A percentile compares a stretch with the other conserved stretches of the same genome.
Evolutionary conservation across 2,888 invertebrate genomes (phyloP).

Genomic region (Sarcophaga variegata): DNA sequence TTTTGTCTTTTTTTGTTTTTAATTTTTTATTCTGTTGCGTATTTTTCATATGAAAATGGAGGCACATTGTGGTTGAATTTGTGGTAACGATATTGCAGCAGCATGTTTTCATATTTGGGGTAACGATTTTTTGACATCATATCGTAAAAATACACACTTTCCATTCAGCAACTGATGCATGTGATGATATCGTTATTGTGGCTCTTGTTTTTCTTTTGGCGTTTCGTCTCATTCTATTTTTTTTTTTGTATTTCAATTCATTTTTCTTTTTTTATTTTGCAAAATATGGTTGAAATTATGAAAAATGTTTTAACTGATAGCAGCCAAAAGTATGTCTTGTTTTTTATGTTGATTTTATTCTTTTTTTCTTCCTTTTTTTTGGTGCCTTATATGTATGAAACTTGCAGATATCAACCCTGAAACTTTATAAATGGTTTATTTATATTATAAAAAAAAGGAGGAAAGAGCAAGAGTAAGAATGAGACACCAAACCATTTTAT

Average conservation of each 20-base stretch:
- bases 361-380: background rate
- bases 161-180: slow-evolving; percentile 33
- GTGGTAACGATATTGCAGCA: slow-evolving; percentile 64
- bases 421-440: slow-evolving; percentile 61
- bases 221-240: background rate
- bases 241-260: background rate
- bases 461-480: slow-evolving; percentile 17
- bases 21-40: slow-evolving; percentile 8
- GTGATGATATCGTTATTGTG: background rate
- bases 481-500: slow-evolving; percentile 4
- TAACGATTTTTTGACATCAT: slow-evolving; percentile 67
- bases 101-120: slow-evolving; percentile 65
- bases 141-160: slow-evolving; percentile 57
- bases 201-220: slow-evolving; percentile 16
- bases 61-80: slow-evolving; percentile 65
- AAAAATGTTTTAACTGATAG: slow-evolving; percentile 66
- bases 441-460: slow-evolving; percentile 26
- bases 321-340: slow-evolving; percentile 54
- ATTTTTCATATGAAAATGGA: slow-evolving; percentile 28
- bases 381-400: slow-evolving; percentile 33
- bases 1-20: background rate
- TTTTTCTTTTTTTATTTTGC: slow-evolving; percentile 29
- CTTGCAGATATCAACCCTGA: slow-evolving; percentile 63
- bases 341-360: background rate
- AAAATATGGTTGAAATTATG: slow-evolving; percentile 64